Conservation (phyloP, 2,113 vertebrate species). For the Agapornis roseicollis region DNA sequence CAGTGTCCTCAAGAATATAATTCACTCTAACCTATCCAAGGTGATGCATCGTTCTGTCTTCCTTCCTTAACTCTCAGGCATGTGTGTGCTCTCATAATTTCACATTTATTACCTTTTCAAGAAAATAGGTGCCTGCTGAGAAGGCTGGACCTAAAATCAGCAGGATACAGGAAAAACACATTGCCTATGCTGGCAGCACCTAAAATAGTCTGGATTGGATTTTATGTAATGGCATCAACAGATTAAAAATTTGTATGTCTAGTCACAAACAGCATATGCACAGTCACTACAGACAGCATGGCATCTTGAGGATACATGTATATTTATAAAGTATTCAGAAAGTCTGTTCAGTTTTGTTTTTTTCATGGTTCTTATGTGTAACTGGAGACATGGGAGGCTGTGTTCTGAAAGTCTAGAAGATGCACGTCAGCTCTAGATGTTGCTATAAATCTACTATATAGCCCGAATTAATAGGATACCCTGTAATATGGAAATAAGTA, state of each 20-base stretch:
- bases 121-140: not conserved
- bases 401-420: not conserved
- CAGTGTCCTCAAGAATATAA: not conserved
- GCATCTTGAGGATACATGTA: not conserved
- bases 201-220: not conserved
- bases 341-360: not conserved
- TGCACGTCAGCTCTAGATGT: not conserved
- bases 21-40: not conserved
- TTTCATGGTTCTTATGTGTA: fast-evolving
- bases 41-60: not conserved
- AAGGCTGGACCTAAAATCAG: not conserved
- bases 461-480: not conserved
- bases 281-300: not conserved
- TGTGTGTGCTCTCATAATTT: not conserved
- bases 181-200: not conserved
- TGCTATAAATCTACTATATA: not conserved
- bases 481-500: not conserved
- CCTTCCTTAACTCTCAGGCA: not conserved
- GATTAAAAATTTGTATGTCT: not conserved
- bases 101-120: not conserved
- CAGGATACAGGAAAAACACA: not conserved
- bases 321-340: not conserved
- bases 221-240: not conserved
- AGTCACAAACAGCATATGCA: not conserved
- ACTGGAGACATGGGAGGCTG: not conserved